Evolutionary conservation across 2,888 invertebrate species (phyloP), one percentile per base, ranked within the genome.

Genomic region (Cynaeus angustus): DNA sequence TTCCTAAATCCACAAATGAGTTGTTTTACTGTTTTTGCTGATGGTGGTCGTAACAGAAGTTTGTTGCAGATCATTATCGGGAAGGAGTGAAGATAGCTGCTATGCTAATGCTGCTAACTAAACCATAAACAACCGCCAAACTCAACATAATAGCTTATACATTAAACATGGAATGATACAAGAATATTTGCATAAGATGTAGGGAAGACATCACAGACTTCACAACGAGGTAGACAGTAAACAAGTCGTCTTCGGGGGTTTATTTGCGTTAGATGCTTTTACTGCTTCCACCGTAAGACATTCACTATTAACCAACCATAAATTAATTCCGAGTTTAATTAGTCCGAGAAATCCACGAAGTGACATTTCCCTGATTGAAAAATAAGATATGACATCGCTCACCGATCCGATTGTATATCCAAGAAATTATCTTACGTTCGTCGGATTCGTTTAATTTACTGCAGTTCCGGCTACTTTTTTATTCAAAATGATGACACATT

Each of bases 61-160:
- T 79, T 72, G 76, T 71, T 76, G 73, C 75, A 78, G 81, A 82
- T 82, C 78, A 81, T 82, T 82, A 82, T 82, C 82, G 78, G 75
- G 76, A 74, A 72, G 73, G 70, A 77, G 77, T 75, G 76, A 77
- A 77, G 79, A 79, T 80, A 78, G 78, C 78, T 79, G 77, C 82
- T 80, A 81, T 82, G 81, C 80, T 82, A 83, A 83, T 82, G 80
- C 76, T 79, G 80, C 79, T 81, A 82, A 82, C 81, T 81, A 82
- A 83, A 82, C 82, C 81, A 82, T 82, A 83, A 83, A 83, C 83
- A 82, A 82, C 80, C 80, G 79, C 82, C 80, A 78, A 82, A 82
- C 80, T 81, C 80, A 81, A 81, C 83, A 82, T 83, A 83, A 83
- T 83, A 82, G 82, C 83, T 82, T 83, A 83, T 83, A 83, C 83